Evolutionary conservation across 2,888 invertebrate genomes (phyloP).

Genomic region (Petrophora chlorosata): DNA sequence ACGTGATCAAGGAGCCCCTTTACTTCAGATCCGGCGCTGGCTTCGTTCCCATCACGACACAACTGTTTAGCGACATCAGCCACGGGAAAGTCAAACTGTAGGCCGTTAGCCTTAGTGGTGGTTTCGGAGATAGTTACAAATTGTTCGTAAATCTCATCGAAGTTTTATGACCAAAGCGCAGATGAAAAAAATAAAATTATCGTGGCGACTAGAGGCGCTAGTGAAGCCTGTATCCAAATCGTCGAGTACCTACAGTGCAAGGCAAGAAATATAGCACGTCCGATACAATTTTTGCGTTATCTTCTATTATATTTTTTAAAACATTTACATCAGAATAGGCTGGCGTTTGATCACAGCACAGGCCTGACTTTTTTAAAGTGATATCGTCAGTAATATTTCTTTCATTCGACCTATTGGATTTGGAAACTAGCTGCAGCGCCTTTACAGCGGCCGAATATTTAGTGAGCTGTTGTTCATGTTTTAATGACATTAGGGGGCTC

Average conservation of each 20-base stretch:
- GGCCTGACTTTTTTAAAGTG: neutral
- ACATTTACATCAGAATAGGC: too few species aligned
- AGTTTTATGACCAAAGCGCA: slow-evolving; percentile 7
- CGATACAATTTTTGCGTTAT: neutral
- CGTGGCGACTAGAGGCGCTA: neutral
- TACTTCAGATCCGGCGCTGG: slow-evolving; percentile 84
- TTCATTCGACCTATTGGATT: neutral
- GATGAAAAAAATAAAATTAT: neutral
- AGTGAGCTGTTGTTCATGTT: neutral
- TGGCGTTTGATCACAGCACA: neutral
- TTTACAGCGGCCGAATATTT: neutral
- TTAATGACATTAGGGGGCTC: neutral
- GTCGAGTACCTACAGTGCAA: too few species aligned
- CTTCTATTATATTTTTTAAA: too few species aligned
- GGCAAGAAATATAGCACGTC: neutral
- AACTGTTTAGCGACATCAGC: slow-evolving; percentile 84
- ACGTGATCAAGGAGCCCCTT: slow-evolving; percentile 88
- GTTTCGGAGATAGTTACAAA: slow-evolving; percentile 3
- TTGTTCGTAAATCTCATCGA: slow-evolving; percentile 13
- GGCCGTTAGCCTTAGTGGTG: slow-evolving; percentile 22
- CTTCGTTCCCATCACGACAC: slow-evolving; percentile 85
- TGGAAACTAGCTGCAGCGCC: neutral
- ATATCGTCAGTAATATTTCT: too few species aligned
- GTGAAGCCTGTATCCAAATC: too few species aligned
- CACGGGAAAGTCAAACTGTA: slow-evolving; percentile 74